Evolutionary conservation across 2,888 invertebrate genomes (phyloP).

Genomic region (Buathra laborator): DNA sequence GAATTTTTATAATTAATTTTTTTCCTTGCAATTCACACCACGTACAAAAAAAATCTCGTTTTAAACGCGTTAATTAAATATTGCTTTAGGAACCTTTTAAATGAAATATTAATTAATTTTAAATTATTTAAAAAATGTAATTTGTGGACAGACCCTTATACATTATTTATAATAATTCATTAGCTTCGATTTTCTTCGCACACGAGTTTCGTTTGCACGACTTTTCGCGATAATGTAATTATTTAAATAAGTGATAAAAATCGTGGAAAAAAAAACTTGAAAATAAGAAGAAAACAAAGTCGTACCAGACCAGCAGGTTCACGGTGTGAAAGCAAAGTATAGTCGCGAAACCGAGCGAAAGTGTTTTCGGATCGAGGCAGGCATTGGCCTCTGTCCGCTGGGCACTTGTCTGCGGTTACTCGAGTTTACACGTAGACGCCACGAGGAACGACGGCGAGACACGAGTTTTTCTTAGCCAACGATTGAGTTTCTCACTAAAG

Average conservation of each 20-base stretch:
- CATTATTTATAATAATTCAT: not conserved
- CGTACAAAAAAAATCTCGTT: too few relatives aligned
- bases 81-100: too few relatives aligned
- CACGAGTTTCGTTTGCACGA: not conserved
- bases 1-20: too few relatives aligned
- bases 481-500: constrained; percentile 47
- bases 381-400: constrained; percentile 36
- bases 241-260: constrained; percentile 10
- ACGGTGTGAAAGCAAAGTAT: constrained; percentile 46
- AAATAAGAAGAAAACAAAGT: constrained; percentile 41
- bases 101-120: too few relatives aligned
- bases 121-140: too few relatives aligned
- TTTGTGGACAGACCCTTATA: too few relatives aligned
- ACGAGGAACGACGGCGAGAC: constrained; percentile 56
- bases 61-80: too few relatives aligned
- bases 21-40: too few relatives aligned
- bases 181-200: not conserved
- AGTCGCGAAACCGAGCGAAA: constrained; percentile 60
- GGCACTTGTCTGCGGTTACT: constrained; percentile 58
- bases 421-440: constrained; percentile 44
- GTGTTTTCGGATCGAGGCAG: constrained; percentile 64
- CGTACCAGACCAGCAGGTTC: constrained; percentile 54
- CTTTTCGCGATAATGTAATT: not conserved
- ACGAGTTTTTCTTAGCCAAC: constrained; percentile 44
- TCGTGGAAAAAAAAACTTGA: not conserved